A percentile compares a stretch with the other conserved stretches of the same genome.
These are phyloP conservation scores for Acinonyx jubatus DNA, from an alignment of 2,113 vertebrate species.

Conservation along the genomic window DNA sequence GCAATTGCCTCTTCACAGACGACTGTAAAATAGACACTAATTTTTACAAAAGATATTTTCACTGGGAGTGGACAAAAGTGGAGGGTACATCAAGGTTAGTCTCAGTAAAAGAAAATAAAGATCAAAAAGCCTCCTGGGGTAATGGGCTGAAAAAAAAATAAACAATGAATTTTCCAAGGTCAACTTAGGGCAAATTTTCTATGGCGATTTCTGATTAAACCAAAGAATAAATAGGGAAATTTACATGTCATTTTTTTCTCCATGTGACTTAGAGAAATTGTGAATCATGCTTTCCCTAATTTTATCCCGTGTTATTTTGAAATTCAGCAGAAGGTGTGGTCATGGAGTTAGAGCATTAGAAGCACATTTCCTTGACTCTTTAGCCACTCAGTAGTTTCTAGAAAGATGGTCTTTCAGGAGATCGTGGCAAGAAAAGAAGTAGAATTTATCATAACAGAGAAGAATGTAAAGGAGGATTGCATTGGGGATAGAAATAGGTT, in stretches of 20 bases:
- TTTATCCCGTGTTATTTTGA: neutral
- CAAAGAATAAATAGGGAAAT: conserved; percentile 1
- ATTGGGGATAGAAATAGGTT: neutral
- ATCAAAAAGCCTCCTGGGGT: conserved; percentile 43
- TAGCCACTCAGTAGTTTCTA: conserved; percentile 53
- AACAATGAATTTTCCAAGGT: conserved; percentile 48
- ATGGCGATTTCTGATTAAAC: neutral
- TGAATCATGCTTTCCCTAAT: neutral
- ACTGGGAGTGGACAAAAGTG: conserved; percentile 48
- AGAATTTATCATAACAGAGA: conserved; percentile 62
- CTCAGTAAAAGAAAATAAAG: conserved; percentile 57
- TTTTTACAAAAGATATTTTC: conserved; percentile 57
- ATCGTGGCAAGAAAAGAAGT: conserved; percentile 1
- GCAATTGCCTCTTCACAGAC: conserved; percentile 43
- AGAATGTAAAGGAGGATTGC: conserved; percentile 43
- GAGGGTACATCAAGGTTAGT: conserved; percentile 66
- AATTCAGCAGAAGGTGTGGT: conserved; percentile 60
- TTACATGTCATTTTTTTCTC: conserved; percentile 37
- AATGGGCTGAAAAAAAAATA: conserved; percentile 13
- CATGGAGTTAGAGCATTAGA: conserved; percentile 10
- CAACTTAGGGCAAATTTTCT: neutral
- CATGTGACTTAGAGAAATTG: conserved; percentile 50
- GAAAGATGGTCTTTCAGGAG: conserved; percentile 34
- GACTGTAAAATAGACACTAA: conserved; percentile 53
- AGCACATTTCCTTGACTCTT: conserved; percentile 44